These are phyloP conservation scores for Trissolcus japonicus DNA, from an alignment of 2,888 invertebrate species.

Conservation along the genomic window DNA sequence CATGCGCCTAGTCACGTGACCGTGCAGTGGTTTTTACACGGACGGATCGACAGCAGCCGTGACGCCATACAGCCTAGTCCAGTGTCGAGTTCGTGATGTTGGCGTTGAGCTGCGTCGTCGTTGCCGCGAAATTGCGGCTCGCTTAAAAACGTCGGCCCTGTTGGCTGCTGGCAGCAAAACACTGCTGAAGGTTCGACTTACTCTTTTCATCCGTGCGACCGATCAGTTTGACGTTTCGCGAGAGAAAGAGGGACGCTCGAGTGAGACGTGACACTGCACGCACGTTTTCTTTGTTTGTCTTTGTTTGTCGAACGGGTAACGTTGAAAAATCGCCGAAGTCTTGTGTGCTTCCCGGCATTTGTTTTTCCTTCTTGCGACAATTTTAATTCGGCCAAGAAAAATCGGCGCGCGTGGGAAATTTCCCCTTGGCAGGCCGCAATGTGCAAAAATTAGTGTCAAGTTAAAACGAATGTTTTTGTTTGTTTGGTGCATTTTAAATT, in stretches of 20 bases:
- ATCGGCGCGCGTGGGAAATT: neutral
- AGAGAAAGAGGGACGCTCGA: slow-evolving; percentile 3
- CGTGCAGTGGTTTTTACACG: neutral
- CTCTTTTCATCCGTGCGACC: neutral
- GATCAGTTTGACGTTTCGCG: neutral
- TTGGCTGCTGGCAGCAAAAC: neutral
- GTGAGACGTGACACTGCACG: neutral
- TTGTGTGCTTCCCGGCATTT: neutral
- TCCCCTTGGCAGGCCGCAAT: neutral
- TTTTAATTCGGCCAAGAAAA: neutral
- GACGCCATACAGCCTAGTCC: neutral
- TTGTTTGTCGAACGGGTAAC: slow-evolving; percentile 9
- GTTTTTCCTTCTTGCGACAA: neutral
- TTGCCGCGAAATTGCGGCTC: neutral
- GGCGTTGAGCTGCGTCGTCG: neutral
- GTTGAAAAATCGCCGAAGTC: neutral
- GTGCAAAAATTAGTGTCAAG: slow-evolving; percentile 1
- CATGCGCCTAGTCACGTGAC: slow-evolving; percentile 5
- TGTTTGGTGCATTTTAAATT: too few relatives aligned
- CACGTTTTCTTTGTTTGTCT: slow-evolving; percentile 12
- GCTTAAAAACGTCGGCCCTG: slow-evolving; percentile 1
- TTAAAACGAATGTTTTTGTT: neutral
- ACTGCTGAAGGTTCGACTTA: neutral
- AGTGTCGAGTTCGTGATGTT: slow-evolving; percentile 3
- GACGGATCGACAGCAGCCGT: slow-evolving; percentile 5